Percentiles rank a stretch among this genome's conserved stretches.
These are phyloP conservation scores for Fistularia tabacaria DNA, from an alignment of 2,797 vertebrate species.

Conservation along the genomic window DNA sequence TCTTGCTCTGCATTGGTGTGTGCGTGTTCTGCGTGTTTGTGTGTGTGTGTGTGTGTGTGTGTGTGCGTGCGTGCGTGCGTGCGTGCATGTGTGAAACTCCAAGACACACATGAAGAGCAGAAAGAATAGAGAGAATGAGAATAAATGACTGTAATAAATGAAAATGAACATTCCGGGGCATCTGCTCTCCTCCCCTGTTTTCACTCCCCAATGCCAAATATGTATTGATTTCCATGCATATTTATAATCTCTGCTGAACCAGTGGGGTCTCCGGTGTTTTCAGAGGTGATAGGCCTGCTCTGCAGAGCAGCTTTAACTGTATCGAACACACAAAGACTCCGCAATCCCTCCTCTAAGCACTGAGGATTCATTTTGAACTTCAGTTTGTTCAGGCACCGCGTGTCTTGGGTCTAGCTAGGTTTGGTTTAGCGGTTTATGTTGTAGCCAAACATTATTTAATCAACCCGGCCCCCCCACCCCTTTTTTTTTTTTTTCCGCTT, in stretches of 20 bases:
- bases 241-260: conserved; percentile 65
- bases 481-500: conserved; percentile 9
- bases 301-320: conserved; percentile 60
- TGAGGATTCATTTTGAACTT: conserved; percentile 37
- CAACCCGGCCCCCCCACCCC: no score
- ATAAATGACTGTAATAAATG: conserved; percentile 71
- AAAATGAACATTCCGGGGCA: conserved; percentile 63
- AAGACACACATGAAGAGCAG: conserved; percentile 27
- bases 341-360: conserved; percentile 42
- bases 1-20: conserved; percentile 14
- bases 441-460: conserved; percentile 12
- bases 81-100: conserved; percentile 13
- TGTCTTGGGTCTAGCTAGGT: conserved; percentile 6
- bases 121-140: conserved; percentile 43
- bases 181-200: conserved; percentile 54
- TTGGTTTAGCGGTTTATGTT: conserved; percentile 28
- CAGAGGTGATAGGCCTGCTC: conserved; percentile 56
- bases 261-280: conserved; percentile 61
- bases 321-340: conserved; percentile 42
- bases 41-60: conserved; percentile 17
- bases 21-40: no score
- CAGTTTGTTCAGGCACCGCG: conserved; percentile 17
- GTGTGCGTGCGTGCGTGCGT: no score
- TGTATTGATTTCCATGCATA: conserved; percentile 75
- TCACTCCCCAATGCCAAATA: conserved; percentile 63